Conservation (phyloP, 2,113 vertebrate species). For the Micronycteris hirsuta region DNA sequence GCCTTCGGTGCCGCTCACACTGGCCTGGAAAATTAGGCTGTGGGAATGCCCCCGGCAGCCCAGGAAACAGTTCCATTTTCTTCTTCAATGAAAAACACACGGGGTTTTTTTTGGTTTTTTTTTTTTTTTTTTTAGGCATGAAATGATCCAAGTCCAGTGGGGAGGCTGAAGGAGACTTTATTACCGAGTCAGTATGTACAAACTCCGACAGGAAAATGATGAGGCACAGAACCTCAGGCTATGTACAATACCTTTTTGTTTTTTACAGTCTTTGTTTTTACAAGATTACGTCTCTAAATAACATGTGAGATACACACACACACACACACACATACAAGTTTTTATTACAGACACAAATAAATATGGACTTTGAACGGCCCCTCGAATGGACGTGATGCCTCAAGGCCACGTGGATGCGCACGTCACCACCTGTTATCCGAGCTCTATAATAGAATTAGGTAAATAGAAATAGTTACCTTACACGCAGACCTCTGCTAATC, state of each 20-base stretch:
- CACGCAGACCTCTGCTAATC: slow-evolving; percentile 87
- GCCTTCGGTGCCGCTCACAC: neutral
- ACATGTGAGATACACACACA: slow-evolving; percentile 80
- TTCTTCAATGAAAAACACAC: neutral
- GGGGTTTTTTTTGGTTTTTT: too few relatives aligned
- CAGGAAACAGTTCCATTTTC: neutral
- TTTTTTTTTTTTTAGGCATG: neutral
- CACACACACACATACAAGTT: slow-evolving; percentile 82
- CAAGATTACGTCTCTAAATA: slow-evolving; percentile 82
- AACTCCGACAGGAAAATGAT: slow-evolving; percentile 88
- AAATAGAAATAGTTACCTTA: slow-evolving; percentile 81
- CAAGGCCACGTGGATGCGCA: slow-evolving; percentile 84
- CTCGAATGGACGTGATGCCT: slow-evolving; percentile 85
- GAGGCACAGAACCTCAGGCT: slow-evolving; percentile 86
- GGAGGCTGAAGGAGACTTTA: slow-evolving; percentile 86
- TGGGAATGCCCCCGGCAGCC: accelerated
- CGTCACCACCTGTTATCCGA: slow-evolving; percentile 79
- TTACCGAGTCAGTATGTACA: slow-evolving; percentile 94
- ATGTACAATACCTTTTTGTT: slow-evolving; percentile 91
- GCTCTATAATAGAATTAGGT: slow-evolving; percentile 85
- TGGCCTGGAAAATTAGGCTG: neutral
- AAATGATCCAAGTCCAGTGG: neutral
- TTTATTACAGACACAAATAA: slow-evolving; percentile 95
- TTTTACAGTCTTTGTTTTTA: slow-evolving; percentile 95
- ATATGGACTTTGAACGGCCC: slow-evolving; percentile 91